Base-by-base conservation (phyloP, 1,140 invertebrate species). In the Neomicropteryx cornuta region DNA sequence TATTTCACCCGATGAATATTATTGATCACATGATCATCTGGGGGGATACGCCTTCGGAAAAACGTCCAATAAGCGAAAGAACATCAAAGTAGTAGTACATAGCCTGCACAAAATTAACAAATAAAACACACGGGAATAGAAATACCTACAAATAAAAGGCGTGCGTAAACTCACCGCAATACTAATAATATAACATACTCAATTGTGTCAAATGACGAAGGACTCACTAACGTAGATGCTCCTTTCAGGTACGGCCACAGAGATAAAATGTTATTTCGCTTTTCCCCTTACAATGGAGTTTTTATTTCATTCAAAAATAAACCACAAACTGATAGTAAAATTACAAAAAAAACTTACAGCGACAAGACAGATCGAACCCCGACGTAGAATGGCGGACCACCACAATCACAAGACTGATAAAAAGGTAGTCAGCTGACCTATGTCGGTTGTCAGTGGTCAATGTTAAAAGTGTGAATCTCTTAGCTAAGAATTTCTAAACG, bases 341-440 rank as follows among this genome's bases (percentile, higher is more conserved):
- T 51, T 43, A 41, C 44, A 51, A 55, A 60, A 58, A 49, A 51
- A 40, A 57, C 62, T 58, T 63, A 59, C 62, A 61, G 46, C 49
- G 60, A 61, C 53, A 53, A 55, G 50, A 57, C 56, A 59, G 61
- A 58, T 55, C 53, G 58, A 61, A 64, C 56, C 52, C 60, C 55
- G 58, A 53, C 58, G 51, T 52, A 61, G 64, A 67, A 67, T 67
- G 64, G 64, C 62, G 64, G 63, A 61, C 56, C 45, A 56, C 55
- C 42, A 43, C 60, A 64, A 65, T 67, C 63, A 67, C 63, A 66
- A 67, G 63, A 65, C 63, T 59, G 64, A 65, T 67, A 63, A 63
- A 63, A 62, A 39, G 58, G 48, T 52, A 64, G 63, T 67, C 63
- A 67, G 63, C 63, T 67, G 63, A 65, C 64, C 49, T 27, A 11